Conservation (phyloP, 2,797 vertebrate species). For the Alfaro cultratus region DNA sequence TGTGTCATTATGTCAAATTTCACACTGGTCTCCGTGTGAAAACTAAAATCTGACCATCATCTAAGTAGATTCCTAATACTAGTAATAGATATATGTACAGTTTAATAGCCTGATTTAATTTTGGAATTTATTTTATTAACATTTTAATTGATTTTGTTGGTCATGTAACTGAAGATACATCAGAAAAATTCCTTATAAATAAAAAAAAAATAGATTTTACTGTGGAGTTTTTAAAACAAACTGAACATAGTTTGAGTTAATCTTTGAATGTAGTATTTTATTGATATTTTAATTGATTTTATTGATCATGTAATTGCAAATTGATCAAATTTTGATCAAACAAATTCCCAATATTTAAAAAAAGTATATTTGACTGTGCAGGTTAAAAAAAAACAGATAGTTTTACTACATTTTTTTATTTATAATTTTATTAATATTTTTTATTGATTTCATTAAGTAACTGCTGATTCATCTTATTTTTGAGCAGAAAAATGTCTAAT, state of each 20-base stretch:
- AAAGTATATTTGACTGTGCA: no score
- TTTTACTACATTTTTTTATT: no score
- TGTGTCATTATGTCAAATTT: neutral
- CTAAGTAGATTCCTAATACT: neutral
- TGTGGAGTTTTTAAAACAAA: neutral
- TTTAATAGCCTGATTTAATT: neutral
- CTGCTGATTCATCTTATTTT: neutral
- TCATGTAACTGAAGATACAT: neutral
- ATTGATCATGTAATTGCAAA: no score
- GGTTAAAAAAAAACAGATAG: no score
- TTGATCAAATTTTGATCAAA: no score
- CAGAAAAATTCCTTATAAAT: neutral
- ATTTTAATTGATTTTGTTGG: neutral
- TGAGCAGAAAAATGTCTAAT: neutral
- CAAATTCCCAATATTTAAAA: no score
- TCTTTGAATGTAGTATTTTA: neutral
- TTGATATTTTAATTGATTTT: neutral
- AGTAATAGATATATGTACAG: neutral
- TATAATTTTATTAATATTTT: no score
- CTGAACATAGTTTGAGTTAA: no score
- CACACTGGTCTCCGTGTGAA: neutral
- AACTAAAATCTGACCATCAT: neutral
- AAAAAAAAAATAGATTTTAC: neutral
- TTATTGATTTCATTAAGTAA: neutral
- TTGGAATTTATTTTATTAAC: neutral